Percentiles rank a stretch among this genome's conserved stretches.
Conservation (phyloP, 2,797 vertebrate genomes). For the Clangula hyemalis region DNA sequence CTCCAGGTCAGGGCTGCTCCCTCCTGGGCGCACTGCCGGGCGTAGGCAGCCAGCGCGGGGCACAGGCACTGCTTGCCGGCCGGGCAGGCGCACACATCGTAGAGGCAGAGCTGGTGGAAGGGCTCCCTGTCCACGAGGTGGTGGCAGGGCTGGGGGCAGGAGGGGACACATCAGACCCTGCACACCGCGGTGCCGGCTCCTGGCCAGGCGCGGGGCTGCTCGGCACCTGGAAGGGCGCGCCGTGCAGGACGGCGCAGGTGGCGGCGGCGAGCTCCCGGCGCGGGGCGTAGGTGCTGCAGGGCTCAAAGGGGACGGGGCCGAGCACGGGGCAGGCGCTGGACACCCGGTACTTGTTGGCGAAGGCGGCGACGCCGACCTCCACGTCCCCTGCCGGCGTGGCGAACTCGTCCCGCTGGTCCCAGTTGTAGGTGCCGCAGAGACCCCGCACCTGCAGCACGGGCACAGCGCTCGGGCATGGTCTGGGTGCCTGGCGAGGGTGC, state of each 20-base stretch:
- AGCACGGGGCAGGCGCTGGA: slow-evolving; percentile 72
- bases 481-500: neutral
- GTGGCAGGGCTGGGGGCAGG: slow-evolving; percentile 81
- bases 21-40: slow-evolving; percentile 84
- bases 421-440: slow-evolving; percentile 90
- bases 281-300: slow-evolving; percentile 82
- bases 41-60: slow-evolving; percentile 82
- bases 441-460: slow-evolving; percentile 84
- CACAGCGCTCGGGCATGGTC: neutral
- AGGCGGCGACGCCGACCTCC: slow-evolving; percentile 81
- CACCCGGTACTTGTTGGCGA: slow-evolving; percentile 82
- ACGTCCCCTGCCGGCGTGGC: slow-evolving; percentile 88
- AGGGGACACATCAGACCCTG: fast-evolving
- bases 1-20: slow-evolving; percentile 82
- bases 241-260: slow-evolving; percentile 81
- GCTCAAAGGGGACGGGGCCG: slow-evolving; percentile 25
- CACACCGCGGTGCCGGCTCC: slow-evolving; percentile 46
- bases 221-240: slow-evolving; percentile 84
- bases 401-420: slow-evolving; percentile 92
- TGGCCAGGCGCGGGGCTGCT: slow-evolving; percentile 15
- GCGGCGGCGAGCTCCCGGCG: slow-evolving; percentile 78
- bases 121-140: slow-evolving; percentile 84
- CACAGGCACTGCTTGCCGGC: slow-evolving; percentile 80
- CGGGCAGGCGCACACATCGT: slow-evolving; percentile 82
- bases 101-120: slow-evolving; percentile 83